Base-by-base conservation (phyloP, 2,797 vertebrate genomes). In the Poeciliopsis paucimaculata region DNA sequence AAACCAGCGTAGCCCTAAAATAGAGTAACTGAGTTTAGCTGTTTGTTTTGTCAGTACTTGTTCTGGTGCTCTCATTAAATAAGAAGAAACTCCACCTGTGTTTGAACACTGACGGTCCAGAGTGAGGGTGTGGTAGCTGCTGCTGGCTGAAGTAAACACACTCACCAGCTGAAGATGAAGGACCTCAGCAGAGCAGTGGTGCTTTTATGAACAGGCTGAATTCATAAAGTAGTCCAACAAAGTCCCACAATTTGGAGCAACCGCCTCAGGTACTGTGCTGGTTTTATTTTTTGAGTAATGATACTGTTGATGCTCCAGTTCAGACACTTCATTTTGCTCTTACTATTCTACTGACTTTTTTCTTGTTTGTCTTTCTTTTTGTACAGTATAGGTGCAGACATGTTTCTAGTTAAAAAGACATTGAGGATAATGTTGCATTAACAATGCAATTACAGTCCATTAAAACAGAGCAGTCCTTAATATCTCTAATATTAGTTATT, bases 61-160 rank as follows among this genome's bases (percentile, higher is more conserved):
- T n/a, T 75, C 53, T 70, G 20, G 7, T n/a, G 7, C n/a, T 78
- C 62, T 74, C 46, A 84, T 75, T 84, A 84, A 86, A 79, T 78
- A 81, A 79, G 28, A 71, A 70, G 68, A 72, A 74, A 77, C 91
- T 86, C 91, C 91, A 89, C 90, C 92, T 90, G 83, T 91, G 87
- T 91, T 93, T 89, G 78, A 89, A 85, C 84, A 89, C 79, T 77
- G 84, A 53, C 62, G 64, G 12, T 68, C 5, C 8, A 43, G 51
- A 77, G 64, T 84, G 81, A 89, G 85, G 93, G 92, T 77, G 94
- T 91, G 92, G 86, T 53, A n/a, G 53, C 85, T 62, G 73, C 83
- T 74, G 47, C 55, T 75, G 77, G 66, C 45, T 12, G 20, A 75
- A 66, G 73, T 36, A 36, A 23, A 68, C 51, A 36, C 7, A 73